These are phyloP conservation scores for Elgaria multicarinata DNA, from an alignment of 2,113 vertebrate genomes.

Conservation along the genomic window DNA sequence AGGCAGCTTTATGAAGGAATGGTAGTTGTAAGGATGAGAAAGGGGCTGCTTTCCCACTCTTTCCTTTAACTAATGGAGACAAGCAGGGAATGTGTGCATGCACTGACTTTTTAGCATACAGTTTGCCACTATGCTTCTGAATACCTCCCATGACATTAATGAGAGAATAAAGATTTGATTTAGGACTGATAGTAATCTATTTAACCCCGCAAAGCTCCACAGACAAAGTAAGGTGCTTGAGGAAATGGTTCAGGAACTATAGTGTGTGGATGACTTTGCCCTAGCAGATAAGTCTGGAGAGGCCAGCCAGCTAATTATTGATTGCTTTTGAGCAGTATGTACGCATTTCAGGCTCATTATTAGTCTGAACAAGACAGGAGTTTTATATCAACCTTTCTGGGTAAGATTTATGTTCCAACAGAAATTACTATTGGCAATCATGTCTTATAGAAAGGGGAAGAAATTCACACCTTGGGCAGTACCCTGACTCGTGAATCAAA, in stretches of 20 bases:
- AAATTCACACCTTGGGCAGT: background rate
- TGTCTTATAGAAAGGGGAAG: background rate
- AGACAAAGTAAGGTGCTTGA: background rate
- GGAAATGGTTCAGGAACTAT: background rate
- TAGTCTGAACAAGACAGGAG: background rate
- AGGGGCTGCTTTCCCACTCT: background rate
- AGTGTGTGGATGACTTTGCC: background rate
- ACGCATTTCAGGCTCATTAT: background rate
- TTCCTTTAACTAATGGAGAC: background rate
- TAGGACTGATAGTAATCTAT: background rate
- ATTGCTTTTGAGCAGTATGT: background rate
- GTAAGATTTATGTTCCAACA: background rate
- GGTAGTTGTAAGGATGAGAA: background rate
- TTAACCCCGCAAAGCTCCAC: background rate
- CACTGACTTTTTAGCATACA: background rate
- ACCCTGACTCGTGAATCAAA: background rate
- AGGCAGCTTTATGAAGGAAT: background rate
- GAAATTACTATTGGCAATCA: background rate
- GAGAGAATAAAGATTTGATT: background rate
- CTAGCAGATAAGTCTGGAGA: background rate
- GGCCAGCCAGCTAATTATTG: background rate
- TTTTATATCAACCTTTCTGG: background rate
- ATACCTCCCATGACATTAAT: background rate
- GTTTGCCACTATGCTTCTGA: background rate
- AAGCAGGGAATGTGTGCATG: too few relatives aligned